phyloP scores from a whole-genome alignment of 2,888 invertebrate species.

The Caenorhabditis zanzibari region DNA sequence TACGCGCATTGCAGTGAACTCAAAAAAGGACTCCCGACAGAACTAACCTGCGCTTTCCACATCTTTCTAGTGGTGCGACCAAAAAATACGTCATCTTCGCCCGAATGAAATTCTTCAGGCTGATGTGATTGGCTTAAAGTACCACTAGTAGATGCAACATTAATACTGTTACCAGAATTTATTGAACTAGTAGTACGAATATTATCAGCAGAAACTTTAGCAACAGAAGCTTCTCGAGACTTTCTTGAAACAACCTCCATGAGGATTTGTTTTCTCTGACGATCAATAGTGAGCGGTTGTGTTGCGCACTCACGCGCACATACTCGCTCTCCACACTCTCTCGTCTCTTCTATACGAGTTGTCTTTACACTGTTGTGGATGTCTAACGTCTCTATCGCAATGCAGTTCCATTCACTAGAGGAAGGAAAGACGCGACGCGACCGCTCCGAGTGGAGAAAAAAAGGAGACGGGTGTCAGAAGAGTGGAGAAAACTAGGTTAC shows the following conservation, averaged over 20 bases:
- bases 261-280: conserved; percentile 7
- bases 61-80: conserved; percentile 87
- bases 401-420: not conserved
- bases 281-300: conserved; percentile 38
- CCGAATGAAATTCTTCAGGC: not conserved
- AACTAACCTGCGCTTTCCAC: conserved; percentile 86
- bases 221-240: conserved; percentile 22
- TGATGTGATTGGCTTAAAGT: not conserved
- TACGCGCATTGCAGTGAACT: not conserved
- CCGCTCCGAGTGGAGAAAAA: conserved; percentile 3
- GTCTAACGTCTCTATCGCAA: not conserved
- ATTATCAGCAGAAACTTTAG: not conserved
- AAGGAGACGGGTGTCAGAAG: not conserved
- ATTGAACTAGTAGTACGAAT: conserved; percentile 4
- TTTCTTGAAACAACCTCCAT: conserved; percentile 35
- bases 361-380: not conserved
- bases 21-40: not conserved
- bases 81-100: conserved; percentile 86
- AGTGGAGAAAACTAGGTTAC: not conserved
- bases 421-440: conserved; percentile 5
- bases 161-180: conserved; percentile 2
- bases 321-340: conserved; percentile 28
- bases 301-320: conserved; percentile 7
- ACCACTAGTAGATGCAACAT: conserved; percentile 30
- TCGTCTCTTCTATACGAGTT: conserved; percentile 4